These are phyloP conservation scores for Cebidichthys violaceus DNA, from an alignment of 2,113 vertebrate genomes.

Conservation along the genomic window DNA sequence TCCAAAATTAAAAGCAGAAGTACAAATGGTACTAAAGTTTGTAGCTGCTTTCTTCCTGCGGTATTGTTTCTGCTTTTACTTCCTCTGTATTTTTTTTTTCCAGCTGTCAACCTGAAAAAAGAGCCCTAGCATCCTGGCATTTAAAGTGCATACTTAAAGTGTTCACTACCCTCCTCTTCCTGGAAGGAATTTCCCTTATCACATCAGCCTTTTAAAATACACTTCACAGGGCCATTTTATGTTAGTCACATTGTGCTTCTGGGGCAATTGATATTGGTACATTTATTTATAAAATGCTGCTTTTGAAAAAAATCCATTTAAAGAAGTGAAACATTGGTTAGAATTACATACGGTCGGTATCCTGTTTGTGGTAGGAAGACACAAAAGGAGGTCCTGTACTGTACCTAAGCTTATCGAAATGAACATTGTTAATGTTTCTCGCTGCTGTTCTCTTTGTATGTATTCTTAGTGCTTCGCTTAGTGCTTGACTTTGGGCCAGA, in stretches of 20 bases:
- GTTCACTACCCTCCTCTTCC: not conserved
- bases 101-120: conserved; percentile 31
- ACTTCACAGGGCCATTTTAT: not conserved
- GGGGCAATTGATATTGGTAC: not conserved
- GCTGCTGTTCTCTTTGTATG: not conserved
- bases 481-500: conserved; percentile 18
- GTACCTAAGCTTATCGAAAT: not conserved
- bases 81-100: conserved; percentile 55
- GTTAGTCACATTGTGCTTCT: too few relatives aligned
- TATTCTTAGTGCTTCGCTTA: conserved; percentile 3
- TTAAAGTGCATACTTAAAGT: conserved; percentile 21
- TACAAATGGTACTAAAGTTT: conserved; percentile 13
- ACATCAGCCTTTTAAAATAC: not conserved
- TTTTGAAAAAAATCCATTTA: too few relatives aligned
- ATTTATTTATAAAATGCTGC: not conserved
- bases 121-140: conserved; percentile 34
- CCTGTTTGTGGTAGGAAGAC: not conserved
- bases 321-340: not conserved
- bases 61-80: conserved; percentile 56
- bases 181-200: conserved; percentile 15
- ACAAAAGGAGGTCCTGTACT: too few relatives aligned
- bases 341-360: not conserved
- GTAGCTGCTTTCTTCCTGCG: conserved; percentile 53
- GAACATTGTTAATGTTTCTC: not conserved
- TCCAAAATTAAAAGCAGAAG: conserved; percentile 18